These are phyloP conservation scores for Botrylloides violaceus DNA, from an alignment of 23 tunicate genomes.

Conservation along the genomic window DNA sequence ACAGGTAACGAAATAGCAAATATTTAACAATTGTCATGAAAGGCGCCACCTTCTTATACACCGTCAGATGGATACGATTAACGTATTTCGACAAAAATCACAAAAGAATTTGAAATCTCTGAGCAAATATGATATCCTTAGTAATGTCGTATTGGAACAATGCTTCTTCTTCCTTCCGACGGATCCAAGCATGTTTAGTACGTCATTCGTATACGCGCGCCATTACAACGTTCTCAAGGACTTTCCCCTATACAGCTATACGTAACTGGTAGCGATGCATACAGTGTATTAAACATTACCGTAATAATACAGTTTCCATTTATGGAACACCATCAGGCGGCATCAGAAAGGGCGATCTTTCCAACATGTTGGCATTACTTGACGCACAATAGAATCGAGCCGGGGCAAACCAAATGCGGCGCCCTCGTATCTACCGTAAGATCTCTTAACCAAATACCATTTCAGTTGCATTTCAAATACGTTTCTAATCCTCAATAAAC, in stretches of 20 bases:
- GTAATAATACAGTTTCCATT: background rate
- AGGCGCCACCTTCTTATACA: conserved; percentile 17
- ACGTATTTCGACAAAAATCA: conserved; percentile 17
- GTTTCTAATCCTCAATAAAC: conserved; percentile 15
- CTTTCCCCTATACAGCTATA: background rate
- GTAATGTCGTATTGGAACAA: conserved; percentile 1
- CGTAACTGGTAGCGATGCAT: background rate
- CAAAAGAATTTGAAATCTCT: background rate
- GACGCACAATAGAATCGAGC: background rate
- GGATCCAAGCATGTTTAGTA: background rate
- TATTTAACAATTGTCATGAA: conserved; percentile 24
- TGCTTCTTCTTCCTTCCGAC: background rate
- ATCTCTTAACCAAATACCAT: conserved; percentile 13
- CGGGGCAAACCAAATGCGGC: conserved; percentile 5
- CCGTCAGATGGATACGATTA: conserved; percentile 31
- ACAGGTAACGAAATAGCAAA: conserved; percentile 29
- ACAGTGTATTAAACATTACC: no score
- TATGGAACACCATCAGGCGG: background rate
- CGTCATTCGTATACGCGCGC: no score
- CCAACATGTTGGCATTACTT: background rate
- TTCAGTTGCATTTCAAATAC: background rate
- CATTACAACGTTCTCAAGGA: no score
- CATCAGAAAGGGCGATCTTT: background rate
- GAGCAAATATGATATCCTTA: conserved; percentile 1
- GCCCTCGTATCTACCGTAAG: conserved; percentile 9